Evolutionary conservation across 2,113 vertebrate species (phyloP), one percentile per base, ranked within the genome.

Genomic region (Chelonoidis abingdonii): DNA sequence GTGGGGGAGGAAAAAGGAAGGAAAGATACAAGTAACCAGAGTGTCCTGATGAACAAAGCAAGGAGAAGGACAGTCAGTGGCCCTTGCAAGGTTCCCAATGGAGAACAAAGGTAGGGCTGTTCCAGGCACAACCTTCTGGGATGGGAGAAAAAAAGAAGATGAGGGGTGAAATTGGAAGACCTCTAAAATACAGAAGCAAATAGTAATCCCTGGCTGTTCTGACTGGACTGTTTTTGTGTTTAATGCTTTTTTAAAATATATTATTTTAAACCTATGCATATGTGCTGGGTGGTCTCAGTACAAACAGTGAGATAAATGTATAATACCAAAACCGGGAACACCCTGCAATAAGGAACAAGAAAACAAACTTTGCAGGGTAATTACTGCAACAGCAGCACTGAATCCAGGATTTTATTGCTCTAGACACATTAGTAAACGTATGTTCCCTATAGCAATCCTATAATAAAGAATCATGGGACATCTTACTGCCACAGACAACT

Each of bases 231-330:
- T 56, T 25, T 21, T 29, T 1, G 17, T 4, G 38, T 56, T 76
- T 59, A 31, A 62, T 0, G 29, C 0, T 27, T 1, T 49, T 56
- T 82, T 87, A 72, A 21, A 31, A 82, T 93, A 82, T 41, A 62
- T 3, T 53, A 5, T 3, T 56, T 56, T 22, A 80, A 87, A 12
- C 35, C 50, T 96, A 54, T 50, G 52, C 19, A 29, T 9, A 35
- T 2, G 72, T 75, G 22, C 27, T 2, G 2, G 0, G 0, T 54
- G 75, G 16, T 3, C 38, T 4, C 35, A 91, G 89, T 17, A 85
- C 5, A 19, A 47, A 87, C 44, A 56, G 54, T 22, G 54, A 56
- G 54, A 56, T 25, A 56, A 10, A 56, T 25, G 8, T 79, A 38
- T 85, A 25, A 81, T 16, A 3, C 9, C 87, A 53, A 12, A 35